Evolutionary conservation across 2,113 vertebrate species (phyloP), one percentile per base, ranked within the genome.

Genomic region (Archocentrus centrarchus): DNA sequence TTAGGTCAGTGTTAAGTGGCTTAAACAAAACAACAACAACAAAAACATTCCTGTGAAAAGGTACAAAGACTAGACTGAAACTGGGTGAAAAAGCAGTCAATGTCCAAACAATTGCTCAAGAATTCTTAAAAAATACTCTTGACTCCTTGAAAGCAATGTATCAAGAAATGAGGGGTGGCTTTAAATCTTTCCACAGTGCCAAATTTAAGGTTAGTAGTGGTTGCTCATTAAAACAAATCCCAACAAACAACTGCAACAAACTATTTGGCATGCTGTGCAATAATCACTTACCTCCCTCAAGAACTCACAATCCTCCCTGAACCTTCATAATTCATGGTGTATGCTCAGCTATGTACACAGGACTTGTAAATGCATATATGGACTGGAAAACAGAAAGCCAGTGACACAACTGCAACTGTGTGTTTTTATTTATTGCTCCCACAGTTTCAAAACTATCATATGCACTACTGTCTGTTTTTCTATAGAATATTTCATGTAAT

Each of bases 341-440:
- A 68, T 68, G 41, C 24, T 47, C 41, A 27, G 9, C 64, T 39
- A 24, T 1, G 61, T 55, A 39, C 53, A 58, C 30, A 79, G 30
- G 18, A 35, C 6, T 30, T 60, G 5, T 35, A 37, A 75, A 79
- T 35, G 60, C 13, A 27, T 22, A 35, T 11, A 47, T 24, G 9
- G 66, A 39, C 53, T 37, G 18, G 20, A 73, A n/a, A 55, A 73
- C 47, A 55, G 55, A 70, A 70, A 80, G 35, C 9, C 47, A 81
- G 2, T 41, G n/a, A 87, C 64, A 63, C 59, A 66, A 64, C 8
- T 64, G 5, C 39, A 79, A 83, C 61, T 80, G 35, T 86, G 47
- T 62, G 77, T 88, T 82, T 88, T 86, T 41, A 88, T 95, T 94
- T 94, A 93, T 94, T 95, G 91, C 91, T 94, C 87, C 79, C 81